Evolutionary conservation across 2,113 vertebrate genomes (phyloP), one percentile per base, ranked within the genome.

Genomic region (Chaetorhynchus papuensis): DNA sequence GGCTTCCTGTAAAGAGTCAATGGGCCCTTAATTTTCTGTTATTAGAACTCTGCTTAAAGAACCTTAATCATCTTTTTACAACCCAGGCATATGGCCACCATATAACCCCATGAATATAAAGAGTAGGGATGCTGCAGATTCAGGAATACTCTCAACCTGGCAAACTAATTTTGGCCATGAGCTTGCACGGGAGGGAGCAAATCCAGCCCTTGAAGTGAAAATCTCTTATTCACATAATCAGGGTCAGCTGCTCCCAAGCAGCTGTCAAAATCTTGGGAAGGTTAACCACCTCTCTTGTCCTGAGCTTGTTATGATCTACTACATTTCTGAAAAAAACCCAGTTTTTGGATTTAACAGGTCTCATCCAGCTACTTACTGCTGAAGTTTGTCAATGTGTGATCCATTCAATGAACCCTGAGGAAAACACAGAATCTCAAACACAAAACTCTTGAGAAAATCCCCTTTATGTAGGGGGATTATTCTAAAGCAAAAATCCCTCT

Each of bases 401-500:
- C 18, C 50, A 63, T 89, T 80, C 82, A 83, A 93, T 1, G 0
- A 52, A 60, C 23, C 52, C 86, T 31, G 37, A 81, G 82, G 65
- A 94, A 88, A 96, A 80, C 1, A 1, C 63, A 92, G 85, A 92
- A 85, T 47, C 59, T 90, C 75, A 92, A 97, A 94, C 69, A 87
- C 47, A 94, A 92, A 79, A 66, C 71, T 16, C 2, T 45, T 88
- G 45, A 80, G n/a, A 80, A 93, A 89, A 89, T 52, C 16, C 13
- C 28, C 65, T 79, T 90, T 28, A 23, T 37, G 9, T 2, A 7
- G 10, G 2, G 8, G 2, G 9, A 76, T 21, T 13, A 63, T 11
- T 50, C 15, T 56, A 87, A 88, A 63, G 50, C 13, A 89, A 70
- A 92, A 75, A 30, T 54, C 6, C 8, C 63, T 74, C 44, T 59